phyloP scores from a whole-genome alignment of 2,797 vertebrate genomes.

The Lycodopsis pacificus region DNA sequence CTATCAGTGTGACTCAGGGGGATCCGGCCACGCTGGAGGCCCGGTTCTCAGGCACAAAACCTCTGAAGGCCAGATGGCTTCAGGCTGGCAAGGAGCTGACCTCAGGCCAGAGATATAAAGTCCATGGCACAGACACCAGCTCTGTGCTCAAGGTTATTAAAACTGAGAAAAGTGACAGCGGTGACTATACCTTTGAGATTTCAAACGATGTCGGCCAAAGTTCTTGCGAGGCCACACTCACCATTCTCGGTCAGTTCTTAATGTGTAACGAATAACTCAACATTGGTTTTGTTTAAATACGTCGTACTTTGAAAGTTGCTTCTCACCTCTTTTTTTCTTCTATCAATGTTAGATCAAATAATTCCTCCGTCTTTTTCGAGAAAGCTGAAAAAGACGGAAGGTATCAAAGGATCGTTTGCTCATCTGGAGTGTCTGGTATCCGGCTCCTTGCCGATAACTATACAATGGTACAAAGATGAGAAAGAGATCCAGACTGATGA shows the following conservation, averaged over 20 bases:
- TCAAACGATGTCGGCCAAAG: slow-evolving; percentile 94
- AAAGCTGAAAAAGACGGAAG: slow-evolving; percentile 94
- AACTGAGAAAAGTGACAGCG: slow-evolving; percentile 90
- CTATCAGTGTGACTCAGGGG: slow-evolving; percentile 95
- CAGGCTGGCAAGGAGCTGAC: slow-evolving; percentile 91
- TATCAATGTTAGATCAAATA: slow-evolving; percentile 91
- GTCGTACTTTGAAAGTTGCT: background rate
- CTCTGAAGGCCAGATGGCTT: slow-evolving; percentile 91
- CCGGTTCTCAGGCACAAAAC: slow-evolving; percentile 94
- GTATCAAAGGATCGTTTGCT: slow-evolving; percentile 95
- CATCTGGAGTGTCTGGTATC: slow-evolving; percentile 96
- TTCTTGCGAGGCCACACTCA: slow-evolving; percentile 91
- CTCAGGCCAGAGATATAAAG: slow-evolving; percentile 91
- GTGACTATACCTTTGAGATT: slow-evolving; percentile 93
- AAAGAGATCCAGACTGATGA: slow-evolving; percentile 90
- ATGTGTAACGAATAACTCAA: background rate
- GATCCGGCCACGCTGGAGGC: slow-evolving; percentile 96
- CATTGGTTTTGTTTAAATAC: background rate
- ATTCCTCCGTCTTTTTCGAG: slow-evolving; percentile 97
- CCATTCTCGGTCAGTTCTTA: slow-evolving; percentile 90
- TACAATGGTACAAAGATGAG: slow-evolving; percentile 96
- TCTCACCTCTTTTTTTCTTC: slow-evolving; percentile 46
- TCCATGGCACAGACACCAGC: slow-evolving; percentile 90
- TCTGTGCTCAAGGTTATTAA: slow-evolving; percentile 93
- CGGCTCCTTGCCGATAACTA: slow-evolving; percentile 94